These are phyloP conservation scores for Rostratula benghalensis DNA, from an alignment of 2,113 vertebrate species.

Conservation along the genomic window DNA sequence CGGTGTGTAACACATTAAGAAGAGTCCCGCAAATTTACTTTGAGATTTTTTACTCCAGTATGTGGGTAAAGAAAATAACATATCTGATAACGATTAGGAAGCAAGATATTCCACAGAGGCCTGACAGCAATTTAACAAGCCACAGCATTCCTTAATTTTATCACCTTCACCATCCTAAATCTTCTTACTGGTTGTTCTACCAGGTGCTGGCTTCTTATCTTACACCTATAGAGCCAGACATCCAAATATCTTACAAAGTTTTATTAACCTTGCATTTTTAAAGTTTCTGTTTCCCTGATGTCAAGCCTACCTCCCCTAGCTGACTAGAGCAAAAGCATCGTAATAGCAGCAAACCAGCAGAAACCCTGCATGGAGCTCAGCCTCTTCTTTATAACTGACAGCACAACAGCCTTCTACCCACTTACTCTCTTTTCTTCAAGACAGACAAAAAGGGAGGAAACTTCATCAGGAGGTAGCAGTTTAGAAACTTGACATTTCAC, in stretches of 20 bases:
- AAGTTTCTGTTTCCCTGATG: background rate
- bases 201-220: background rate
- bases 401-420: conserved; percentile 5
- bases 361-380: background rate
- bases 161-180: background rate
- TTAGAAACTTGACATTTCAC: conserved; percentile 44
- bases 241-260: background rate
- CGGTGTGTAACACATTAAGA: background rate
- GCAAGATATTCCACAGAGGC: background rate
- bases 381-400: conserved; percentile 1
- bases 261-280: background rate
- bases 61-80: background rate
- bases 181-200: background rate
- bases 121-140: background rate
- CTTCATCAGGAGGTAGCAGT: background rate
- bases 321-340: background rate
- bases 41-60: background rate
- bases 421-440: conserved; percentile 10
- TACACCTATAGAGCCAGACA: background rate
- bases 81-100: background rate
- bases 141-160: background rate
- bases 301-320: background rate
- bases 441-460: conserved; percentile 38
- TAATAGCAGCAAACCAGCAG: conserved; percentile 24
- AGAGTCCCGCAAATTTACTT: background rate